Base-by-base conservation (phyloP, 2,888 invertebrate genomes). In the Aleiodes testaceus region DNA sequence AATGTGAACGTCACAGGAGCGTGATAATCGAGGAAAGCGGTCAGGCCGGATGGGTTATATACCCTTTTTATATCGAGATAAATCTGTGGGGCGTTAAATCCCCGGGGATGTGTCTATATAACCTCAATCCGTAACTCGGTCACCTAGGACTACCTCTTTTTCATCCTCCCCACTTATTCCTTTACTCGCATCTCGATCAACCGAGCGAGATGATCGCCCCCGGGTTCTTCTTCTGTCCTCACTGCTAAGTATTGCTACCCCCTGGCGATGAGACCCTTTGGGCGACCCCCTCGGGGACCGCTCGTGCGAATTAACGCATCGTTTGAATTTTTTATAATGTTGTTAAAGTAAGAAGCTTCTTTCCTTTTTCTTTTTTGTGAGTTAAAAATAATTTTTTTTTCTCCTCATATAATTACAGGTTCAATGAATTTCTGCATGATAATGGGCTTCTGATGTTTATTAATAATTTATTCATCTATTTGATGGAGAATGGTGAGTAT, bases 141-240 rank as follows among this genome's bases (percentile, higher is more conserved):
- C 70, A 70, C 66, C 20, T 53, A 73, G 72, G 64, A 67, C 65
- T 44, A 72, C 45, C 53, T 69, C 61, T 66, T 30, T 59, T 67
- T 68, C n/a, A 47, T 70, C 50, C 70, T 66, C 66, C 70, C 68
- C 72, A 50, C 64, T 63, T 66, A 55, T 49, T 36, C 44, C 45
- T 69, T 42, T 72, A 2, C 47, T 14, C 36, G 36, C 36, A 36
- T 36, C 74, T 66, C 72, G 72, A 75, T 75, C 70, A 77, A 75
- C 77, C 73, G 74, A 77, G 72, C 77, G 75, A 74, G 71, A 75
- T 75, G 74, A 77, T 77, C 74, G 70, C 45, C 64, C 72, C 65
- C 63, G 76, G 72, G 70, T 72, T 72, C 69, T 73, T 69, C 63
- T 52, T 49, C 65, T 49, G 49, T 59, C 59, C 36, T 59, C 59